A percentile compares a stretch with the other conserved stretches of the same genome.
Conservation (phyloP, 1,140 invertebrate species). For the Ips nitidus region DNA sequence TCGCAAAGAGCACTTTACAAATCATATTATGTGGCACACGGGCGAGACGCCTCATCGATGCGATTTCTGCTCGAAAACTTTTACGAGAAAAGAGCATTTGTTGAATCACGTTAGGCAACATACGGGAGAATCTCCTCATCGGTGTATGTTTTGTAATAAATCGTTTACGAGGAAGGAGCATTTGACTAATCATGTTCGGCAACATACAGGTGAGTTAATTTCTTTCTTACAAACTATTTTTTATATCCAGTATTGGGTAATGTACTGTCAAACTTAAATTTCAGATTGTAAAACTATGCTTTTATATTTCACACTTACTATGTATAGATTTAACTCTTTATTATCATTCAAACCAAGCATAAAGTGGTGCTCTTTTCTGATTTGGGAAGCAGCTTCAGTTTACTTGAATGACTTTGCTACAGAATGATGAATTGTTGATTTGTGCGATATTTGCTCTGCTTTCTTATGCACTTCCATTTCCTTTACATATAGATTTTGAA, state of each 20-base stretch:
- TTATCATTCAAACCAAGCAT: too few relatives aligned
- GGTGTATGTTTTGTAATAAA: slow-evolving; percentile 79
- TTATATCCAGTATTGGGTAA: neutral
- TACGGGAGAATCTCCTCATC: slow-evolving; percentile 77
- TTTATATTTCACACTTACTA: too few relatives aligned
- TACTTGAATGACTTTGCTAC: too few relatives aligned
- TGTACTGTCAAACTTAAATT: too few relatives aligned
- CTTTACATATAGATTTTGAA: too few relatives aligned
- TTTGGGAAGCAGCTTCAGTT: too few relatives aligned
- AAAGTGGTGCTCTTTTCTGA: too few relatives aligned
- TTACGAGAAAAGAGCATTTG: slow-evolving; percentile 80
- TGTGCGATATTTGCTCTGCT: too few relatives aligned
- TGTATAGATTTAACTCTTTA: too few relatives aligned
- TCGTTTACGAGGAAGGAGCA: slow-evolving; percentile 82
- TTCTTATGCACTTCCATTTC: too few relatives aligned
- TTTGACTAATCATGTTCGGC: slow-evolving; percentile 76
- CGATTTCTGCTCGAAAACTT: slow-evolving; percentile 81
- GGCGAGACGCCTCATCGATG: slow-evolving; percentile 86
- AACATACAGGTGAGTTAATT: slow-evolving; percentile 78
- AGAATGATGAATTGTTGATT: too few relatives aligned
- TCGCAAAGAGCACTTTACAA: slow-evolving; percentile 81
- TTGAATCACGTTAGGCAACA: slow-evolving; percentile 82
- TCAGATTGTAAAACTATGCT: too few relatives aligned
- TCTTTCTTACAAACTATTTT: slow-evolving; percentile 51
- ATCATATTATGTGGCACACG: slow-evolving; percentile 84